Evolutionary conservation across 1,140 invertebrate species (phyloP).

Genomic region (Delia radicum): DNA sequence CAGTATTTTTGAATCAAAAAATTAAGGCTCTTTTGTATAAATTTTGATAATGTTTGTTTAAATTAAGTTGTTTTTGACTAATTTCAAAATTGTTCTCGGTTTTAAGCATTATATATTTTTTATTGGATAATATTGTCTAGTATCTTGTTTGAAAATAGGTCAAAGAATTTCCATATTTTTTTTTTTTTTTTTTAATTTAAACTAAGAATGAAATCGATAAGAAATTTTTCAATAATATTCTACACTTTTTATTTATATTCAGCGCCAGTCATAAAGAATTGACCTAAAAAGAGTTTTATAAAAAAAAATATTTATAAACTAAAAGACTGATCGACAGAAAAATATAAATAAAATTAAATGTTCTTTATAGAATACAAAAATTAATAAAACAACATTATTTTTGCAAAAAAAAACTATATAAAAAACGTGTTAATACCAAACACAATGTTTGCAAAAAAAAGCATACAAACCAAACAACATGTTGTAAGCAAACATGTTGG

Average conservation of each 20-base stretch:
- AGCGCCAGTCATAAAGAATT: neutral
- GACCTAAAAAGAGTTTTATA: neutral
- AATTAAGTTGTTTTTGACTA: too few relatives aligned
- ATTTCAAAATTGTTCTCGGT: too few relatives aligned
- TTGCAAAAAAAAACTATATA: neutral
- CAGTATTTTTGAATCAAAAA: too few relatives aligned
- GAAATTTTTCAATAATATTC: neutral
- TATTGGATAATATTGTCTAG: too few relatives aligned
- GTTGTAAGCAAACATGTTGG: neutral
- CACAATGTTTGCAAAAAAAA: neutral
- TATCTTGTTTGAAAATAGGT: too few relatives aligned
- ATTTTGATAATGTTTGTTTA: too few relatives aligned
- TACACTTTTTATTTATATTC: neutral
- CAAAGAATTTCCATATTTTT: neutral
- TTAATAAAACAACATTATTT: neutral
- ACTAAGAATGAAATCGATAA: neutral
- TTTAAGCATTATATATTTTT: too few relatives aligned
- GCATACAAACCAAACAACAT: neutral
- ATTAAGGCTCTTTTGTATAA: too few relatives aligned
- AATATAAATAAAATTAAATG: neutral
- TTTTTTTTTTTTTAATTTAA: neutral
- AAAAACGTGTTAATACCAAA: neutral
- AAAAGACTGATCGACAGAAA: neutral
- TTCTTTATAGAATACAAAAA: neutral
- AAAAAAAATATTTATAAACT: neutral